phyloP scores from a whole-genome alignment of 2,888 invertebrate genomes.

The Amphiduros pacificus region DNA sequence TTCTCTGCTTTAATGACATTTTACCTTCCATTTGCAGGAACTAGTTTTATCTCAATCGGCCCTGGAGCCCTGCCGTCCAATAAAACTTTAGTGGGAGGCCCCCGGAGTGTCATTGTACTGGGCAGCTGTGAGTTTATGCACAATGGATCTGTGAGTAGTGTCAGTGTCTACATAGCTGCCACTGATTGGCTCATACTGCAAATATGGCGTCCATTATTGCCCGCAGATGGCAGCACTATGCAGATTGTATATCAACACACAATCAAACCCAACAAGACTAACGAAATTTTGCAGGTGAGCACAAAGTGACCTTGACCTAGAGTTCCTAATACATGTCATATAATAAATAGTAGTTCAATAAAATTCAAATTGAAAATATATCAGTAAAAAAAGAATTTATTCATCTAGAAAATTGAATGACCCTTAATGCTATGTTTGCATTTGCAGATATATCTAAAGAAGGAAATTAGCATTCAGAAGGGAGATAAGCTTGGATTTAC shows the following conservation, averaged over 20 bases:
- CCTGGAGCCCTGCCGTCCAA: slow-evolving; percentile 10
- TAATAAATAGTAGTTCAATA: no score
- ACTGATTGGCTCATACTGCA: slow-evolving; percentile 11
- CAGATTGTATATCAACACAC: not conserved
- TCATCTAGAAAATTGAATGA: no score
- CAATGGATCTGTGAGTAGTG: slow-evolving; percentile 4
- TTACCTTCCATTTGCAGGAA: no score
- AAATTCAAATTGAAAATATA: no score
- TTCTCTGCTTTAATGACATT: no score
- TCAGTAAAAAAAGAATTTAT: no score
- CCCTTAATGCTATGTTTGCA: no score
- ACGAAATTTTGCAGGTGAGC: not conserved
- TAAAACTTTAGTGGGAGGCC: slow-evolving; percentile 4
- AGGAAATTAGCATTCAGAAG: not conserved
- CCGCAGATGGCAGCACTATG: not conserved
- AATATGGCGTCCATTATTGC: not conserved
- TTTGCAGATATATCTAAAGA: no score
- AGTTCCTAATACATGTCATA: no score
- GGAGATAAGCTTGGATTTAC: slow-evolving; percentile 14
- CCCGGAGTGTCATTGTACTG: not conserved
- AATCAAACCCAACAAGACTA: not conserved
- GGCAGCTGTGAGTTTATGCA: slow-evolving; percentile 14
- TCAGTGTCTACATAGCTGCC: slow-evolving; percentile 9
- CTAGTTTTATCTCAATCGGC: slow-evolving; percentile 12
- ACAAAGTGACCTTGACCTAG: no score